Percentiles rank a stretch among this genome's conserved stretches.
These are phyloP conservation scores for Yponomeuta plumbellus DNA, from an alignment of 2,888 invertebrate genomes.

Conservation along the genomic window DNA sequence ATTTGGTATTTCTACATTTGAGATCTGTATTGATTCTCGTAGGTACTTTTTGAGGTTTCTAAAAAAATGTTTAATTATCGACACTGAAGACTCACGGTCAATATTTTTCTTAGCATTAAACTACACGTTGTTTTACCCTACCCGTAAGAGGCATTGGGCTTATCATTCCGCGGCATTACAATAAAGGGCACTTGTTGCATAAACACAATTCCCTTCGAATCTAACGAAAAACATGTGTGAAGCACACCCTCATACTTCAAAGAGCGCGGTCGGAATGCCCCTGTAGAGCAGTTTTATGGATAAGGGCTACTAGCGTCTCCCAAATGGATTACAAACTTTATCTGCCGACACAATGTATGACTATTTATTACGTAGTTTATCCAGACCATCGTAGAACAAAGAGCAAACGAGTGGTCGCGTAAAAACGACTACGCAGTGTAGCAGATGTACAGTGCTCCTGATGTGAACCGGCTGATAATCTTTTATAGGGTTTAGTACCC, in stretches of 20 bases:
- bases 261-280: neutral
- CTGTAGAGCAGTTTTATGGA: conserved; percentile 6
- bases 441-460: neutral
- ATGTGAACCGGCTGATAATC: too few species aligned
- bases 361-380: conserved; percentile 16
- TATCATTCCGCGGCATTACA: neutral
- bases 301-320: conserved; percentile 8
- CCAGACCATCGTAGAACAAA: conserved; percentile 15
- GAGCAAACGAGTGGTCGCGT: conserved; percentile 14
- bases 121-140: too few species aligned
- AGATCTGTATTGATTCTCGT: too few species aligned
- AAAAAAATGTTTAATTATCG: too few species aligned
- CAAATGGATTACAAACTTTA: conserved; percentile 16
- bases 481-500: too few species aligned
- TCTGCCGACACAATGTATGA: conserved; percentile 12
- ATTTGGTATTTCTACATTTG: too few species aligned
- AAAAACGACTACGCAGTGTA: conserved; percentile 1
- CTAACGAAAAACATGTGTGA: neutral
- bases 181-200: neutral
- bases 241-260: neutral
- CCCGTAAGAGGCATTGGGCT: too few species aligned
- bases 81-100: too few species aligned
- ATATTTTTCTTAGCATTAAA: too few species aligned
- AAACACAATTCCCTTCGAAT: neutral
- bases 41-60: too few species aligned